Evolutionary conservation across 2,113 vertebrate genomes (phyloP).

Genomic region (Hyperopisus bebe): DNA sequence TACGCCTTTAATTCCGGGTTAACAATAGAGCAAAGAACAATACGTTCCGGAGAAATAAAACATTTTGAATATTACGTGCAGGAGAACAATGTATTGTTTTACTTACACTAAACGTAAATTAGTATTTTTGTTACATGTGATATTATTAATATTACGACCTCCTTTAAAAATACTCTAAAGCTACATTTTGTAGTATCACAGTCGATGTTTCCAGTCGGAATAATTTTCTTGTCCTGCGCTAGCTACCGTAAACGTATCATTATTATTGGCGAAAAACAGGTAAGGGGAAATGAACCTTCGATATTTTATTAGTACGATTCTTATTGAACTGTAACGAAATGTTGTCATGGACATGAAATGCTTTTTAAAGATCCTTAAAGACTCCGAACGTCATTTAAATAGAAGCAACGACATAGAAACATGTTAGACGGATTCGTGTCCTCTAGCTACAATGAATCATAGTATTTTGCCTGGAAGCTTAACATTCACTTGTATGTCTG

Average conservation of each 20-base stretch:
- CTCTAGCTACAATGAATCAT: neutral
- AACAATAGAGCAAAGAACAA: neutral
- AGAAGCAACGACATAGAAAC: neutral
- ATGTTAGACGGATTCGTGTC: neutral
- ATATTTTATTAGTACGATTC: neutral
- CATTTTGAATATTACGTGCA: neutral
- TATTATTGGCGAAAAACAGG: constrained; percentile 16
- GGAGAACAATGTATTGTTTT: neutral
- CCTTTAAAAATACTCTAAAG: neutral
- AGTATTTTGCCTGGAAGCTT: neutral
- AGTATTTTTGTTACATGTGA: neutral
- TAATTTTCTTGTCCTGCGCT: constrained; percentile 8
- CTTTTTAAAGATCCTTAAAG: neutral
- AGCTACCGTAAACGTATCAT: constrained; percentile 15
- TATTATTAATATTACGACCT: neutral
- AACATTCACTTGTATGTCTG: neutral
- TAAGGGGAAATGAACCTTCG: neutral
- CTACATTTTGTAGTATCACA: neutral
- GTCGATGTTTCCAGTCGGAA: constrained; percentile 23
- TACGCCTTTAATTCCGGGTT: constrained; percentile 28
- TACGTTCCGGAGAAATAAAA: neutral
- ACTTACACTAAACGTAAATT: neutral
- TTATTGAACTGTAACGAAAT: neutral
- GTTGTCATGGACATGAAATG: neutral
- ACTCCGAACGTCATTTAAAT: neutral